Conservation (phyloP, 2,888 invertebrate species). For the Agrotis ipsilon region DNA sequence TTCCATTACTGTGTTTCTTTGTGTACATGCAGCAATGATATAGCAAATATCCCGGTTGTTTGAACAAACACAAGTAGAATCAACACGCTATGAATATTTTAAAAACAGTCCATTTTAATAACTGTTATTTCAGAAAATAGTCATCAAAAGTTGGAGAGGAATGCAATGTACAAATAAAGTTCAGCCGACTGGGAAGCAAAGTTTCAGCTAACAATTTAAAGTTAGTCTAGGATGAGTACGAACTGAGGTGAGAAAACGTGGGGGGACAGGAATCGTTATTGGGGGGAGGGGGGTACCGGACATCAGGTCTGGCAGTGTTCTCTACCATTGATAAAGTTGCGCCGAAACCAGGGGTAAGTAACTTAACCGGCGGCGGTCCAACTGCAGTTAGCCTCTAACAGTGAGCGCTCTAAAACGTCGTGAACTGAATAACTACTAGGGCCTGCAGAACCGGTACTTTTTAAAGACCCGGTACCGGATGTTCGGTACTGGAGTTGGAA, state of each 20-base stretch:
- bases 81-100: slow-evolving; percentile 33
- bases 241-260: slow-evolving; percentile 83
- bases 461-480: no score
- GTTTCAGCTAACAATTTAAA: slow-evolving; percentile 88
- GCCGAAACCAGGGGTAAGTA: slow-evolving; percentile 74
- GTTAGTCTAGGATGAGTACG: slow-evolving; percentile 80
- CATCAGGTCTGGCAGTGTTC: slow-evolving; percentile 72
- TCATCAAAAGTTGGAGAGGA: slow-evolving; percentile 76
- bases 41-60: slow-evolving; percentile 17
- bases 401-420: slow-evolving; percentile 65
- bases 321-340: slow-evolving; percentile 79
- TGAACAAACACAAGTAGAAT: slow-evolving; percentile 39
- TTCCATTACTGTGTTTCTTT: slow-evolving; percentile 25
- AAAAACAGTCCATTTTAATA: slow-evolving; percentile 63
- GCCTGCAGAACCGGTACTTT: no score
- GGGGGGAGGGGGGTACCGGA: slow-evolving; percentile 68
- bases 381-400: slow-evolving; percentile 71
- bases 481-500: no score
- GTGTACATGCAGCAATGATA: slow-evolving; percentile 10
- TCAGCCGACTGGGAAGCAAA: slow-evolving; percentile 81
- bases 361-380: slow-evolving; percentile 71
- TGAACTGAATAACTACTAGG: slow-evolving; percentile 50
- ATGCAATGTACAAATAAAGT: slow-evolving; percentile 85
- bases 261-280: slow-evolving; percentile 63
- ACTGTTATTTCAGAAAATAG: slow-evolving; percentile 71